Percentiles rank a stretch among this genome's conserved stretches.
These are phyloP conservation scores for Aptenodytes patagonicus DNA, from an alignment of 2,113 vertebrate genomes.

Conservation along the genomic window DNA sequence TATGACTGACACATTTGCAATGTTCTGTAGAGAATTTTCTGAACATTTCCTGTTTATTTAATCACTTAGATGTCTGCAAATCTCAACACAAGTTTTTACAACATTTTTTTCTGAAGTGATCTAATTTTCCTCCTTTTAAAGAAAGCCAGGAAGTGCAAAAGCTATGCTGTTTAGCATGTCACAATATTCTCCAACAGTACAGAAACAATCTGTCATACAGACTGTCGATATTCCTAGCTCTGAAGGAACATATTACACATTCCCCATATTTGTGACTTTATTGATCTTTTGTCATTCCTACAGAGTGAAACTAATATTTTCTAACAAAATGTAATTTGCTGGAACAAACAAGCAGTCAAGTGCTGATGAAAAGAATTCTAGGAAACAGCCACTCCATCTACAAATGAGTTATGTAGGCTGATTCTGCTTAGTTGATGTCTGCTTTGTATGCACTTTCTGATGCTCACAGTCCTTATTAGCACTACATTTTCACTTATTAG, in stretches of 20 bases:
- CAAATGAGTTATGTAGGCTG: neutral
- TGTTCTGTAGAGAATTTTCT: neutral
- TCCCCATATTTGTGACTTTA: slow-evolving; percentile 6
- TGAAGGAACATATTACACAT: neutral
- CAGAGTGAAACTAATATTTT: slow-evolving; percentile 36
- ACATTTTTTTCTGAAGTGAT: neutral
- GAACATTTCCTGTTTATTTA: neutral
- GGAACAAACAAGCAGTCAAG: slow-evolving; percentile 42
- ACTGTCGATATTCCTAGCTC: neutral
- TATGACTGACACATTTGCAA: neutral
- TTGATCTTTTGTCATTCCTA: slow-evolving; percentile 42
- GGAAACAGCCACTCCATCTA: neutral
- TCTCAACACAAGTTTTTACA: neutral
- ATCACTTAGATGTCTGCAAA: neutral
- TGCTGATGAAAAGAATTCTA: neutral
- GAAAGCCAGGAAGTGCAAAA: neutral
- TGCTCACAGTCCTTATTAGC: neutral
- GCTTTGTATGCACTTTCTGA: neutral
- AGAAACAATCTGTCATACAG: slow-evolving; percentile 12
- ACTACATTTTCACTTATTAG: neutral
- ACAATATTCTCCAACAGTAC: neutral
- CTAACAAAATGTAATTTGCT: slow-evolving; percentile 28
- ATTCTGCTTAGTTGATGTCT: neutral
- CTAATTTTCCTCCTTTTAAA: neutral
- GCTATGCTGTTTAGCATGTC: neutral